Base-by-base conservation (phyloP, 2,888 invertebrate genomes). In the Anarsia innoxiella region DNA sequence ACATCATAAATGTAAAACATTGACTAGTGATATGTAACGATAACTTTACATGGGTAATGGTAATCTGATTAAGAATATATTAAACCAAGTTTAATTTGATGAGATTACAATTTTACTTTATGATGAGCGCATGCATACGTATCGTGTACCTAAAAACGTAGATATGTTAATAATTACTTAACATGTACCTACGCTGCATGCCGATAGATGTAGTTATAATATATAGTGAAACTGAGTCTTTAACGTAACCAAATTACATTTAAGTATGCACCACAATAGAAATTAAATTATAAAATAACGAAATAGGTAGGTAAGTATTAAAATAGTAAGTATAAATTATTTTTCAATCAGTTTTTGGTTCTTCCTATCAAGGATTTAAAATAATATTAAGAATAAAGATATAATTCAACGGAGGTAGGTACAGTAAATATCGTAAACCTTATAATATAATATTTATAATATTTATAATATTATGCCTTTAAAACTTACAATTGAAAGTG, bases 21-120 rank as follows among this genome's bases (percentile, higher is more conserved):
- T 83, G 83, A 83, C 83, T 83, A 83, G 83, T 82, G 80, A 83
- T 83, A 83, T 83, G 83, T 79, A 69, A 78, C 66, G 75, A 78
- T 75, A 79, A 77, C 74, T 76, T 68, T 76, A 74, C 67, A 72
- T 66, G 10, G 30, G 14, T 15, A 30, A 30, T 30, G 6, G 30
- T n/a, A n/a, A n/a, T n/a, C n/a, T n/a, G n/a, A n/a, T n/a, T n/a
- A n/a, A 70, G 59, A 60, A 58, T 65, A 63, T 77, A 76, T 76
- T 79, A 75, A 75, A 68, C 31, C 12, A 29, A n/a, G 27, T 12
- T 28, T 12, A 28, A 12, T 12, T 33, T 23, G 19, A 10, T 25
- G 53, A 59, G 52, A 59, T 60, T 52, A 43, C 41, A 46, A 37
- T 37, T 19, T 19, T n/a, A n/a, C n/a, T n/a, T n/a, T n/a, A n/a